Evolutionary conservation across 2,113 vertebrate species (phyloP).

Genomic region (Callopanchax toddi): DNA sequence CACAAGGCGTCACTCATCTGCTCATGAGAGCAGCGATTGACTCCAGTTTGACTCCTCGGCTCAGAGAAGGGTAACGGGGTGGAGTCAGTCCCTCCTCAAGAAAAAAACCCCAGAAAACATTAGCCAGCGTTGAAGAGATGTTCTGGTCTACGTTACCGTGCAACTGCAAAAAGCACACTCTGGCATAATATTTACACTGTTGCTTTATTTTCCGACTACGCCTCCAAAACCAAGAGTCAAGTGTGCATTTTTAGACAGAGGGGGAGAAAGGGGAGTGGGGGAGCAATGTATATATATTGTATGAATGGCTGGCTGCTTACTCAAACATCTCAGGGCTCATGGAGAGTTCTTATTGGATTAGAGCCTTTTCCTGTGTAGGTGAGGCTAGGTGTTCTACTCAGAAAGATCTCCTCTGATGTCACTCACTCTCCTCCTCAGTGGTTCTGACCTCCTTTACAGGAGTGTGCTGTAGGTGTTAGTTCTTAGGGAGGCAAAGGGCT

Average conservation of each 20-base stretch:
- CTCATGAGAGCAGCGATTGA: constrained; percentile 77
- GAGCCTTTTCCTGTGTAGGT: constrained; percentile 56
- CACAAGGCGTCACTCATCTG: constrained; percentile 74
- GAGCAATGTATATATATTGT: constrained; percentile 8
- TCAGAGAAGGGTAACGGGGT: constrained; percentile 52
- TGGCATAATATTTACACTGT: constrained; percentile 82
- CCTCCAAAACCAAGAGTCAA: constrained; percentile 58
- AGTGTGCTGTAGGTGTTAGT: no score
- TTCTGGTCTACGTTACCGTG: constrained; percentile 76
- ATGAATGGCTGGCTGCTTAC: constrained; percentile 26
- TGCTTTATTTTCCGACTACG: constrained; percentile 75
- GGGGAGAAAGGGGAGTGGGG: not conserved
- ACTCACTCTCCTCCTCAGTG: constrained; percentile 25
- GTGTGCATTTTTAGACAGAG: constrained; percentile 20
- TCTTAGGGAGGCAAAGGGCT: no score
- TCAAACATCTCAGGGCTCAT: constrained; percentile 43
- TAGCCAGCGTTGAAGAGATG: constrained; percentile 65
- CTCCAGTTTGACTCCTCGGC: constrained; percentile 55
- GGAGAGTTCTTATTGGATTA: constrained; percentile 39
- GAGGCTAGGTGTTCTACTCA: constrained; percentile 55
- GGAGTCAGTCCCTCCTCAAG: constrained; percentile 44
- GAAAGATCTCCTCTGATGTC: constrained; percentile 65
- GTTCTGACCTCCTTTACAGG: constrained; percentile 34
- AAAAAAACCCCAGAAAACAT: constrained; percentile 24
- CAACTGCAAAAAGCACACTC: constrained; percentile 75